A percentile compares a stretch with the other conserved stretches of the same genome.
Evolutionary conservation across 1,140 invertebrate genomes (phyloP).

Genomic region (Pseudomyrmex cubaensis): DNA sequence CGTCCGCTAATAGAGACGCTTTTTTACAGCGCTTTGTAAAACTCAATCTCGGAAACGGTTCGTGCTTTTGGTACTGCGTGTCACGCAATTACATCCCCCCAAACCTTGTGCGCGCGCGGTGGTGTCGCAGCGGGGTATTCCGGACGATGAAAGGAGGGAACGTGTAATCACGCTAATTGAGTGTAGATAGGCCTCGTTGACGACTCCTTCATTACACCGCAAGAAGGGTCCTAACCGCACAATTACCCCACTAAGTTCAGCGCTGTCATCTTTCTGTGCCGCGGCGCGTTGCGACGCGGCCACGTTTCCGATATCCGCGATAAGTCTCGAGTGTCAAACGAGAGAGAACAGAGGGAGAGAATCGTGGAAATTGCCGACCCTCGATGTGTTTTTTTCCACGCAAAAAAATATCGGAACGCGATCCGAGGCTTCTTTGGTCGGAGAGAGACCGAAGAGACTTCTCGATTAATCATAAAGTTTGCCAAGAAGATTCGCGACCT

Average conservation of each 20-base stretch:
- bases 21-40: conserved; percentile 33
- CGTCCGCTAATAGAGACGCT: conserved; percentile 29
- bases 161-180: conserved; percentile 80
- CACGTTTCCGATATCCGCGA: conserved; percentile 57
- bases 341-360: background rate
- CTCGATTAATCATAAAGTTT: background rate
- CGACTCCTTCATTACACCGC: conserved; percentile 78
- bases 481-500: background rate
- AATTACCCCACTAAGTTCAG: conserved; percentile 74
- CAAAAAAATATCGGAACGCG: background rate
- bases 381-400: background rate
- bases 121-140: conserved; percentile 70
- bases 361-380: background rate
- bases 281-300: background rate
- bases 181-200: conserved; percentile 80
- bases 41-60: conserved; percentile 67
- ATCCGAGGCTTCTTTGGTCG: too few relatives aligned
- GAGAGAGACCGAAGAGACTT: too few relatives aligned
- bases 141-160: conserved; percentile 69
- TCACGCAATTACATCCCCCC: conserved; percentile 68
- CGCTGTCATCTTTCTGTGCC: conserved; percentile 69
- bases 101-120: conserved; percentile 26
- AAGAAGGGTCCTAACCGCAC: conserved; percentile 73
- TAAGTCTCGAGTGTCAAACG: conserved; percentile 31
- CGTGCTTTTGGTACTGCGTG: conserved; percentile 59